phyloP scores from a whole-genome alignment of 2,888 invertebrate species.

The Frankliniella intonsa region DNA sequence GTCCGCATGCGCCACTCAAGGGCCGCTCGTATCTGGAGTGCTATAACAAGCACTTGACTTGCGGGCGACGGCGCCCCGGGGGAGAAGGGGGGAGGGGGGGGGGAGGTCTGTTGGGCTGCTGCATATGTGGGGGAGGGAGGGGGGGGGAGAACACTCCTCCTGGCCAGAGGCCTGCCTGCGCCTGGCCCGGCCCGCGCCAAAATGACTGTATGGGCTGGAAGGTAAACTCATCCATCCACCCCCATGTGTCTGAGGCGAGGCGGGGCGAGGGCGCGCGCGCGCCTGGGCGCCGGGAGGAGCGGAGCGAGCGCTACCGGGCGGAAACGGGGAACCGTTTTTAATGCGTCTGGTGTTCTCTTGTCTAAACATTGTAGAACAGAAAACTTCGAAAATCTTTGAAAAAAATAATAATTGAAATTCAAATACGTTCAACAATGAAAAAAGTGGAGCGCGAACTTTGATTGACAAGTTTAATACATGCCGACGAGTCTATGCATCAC shows the following conservation, averaged over 20 bases:
- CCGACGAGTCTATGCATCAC: no score
- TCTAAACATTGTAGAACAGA: no score
- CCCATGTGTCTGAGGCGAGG: background rate
- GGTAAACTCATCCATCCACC: background rate
- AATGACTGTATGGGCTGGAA: background rate
- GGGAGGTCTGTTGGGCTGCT: background rate
- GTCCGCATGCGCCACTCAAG: background rate
- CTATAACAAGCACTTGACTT: constrained; percentile 12
- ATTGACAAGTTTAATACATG: no score
- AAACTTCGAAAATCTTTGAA: no score
- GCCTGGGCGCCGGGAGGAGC: background rate
- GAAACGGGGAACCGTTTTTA: background rate
- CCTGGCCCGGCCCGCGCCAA: no score
- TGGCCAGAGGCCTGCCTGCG: no score
- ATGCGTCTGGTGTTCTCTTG: background rate
- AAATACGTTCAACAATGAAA: no score
- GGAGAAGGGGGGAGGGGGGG: background rate
- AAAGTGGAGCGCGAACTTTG: no score
- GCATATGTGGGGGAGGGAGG: background rate
- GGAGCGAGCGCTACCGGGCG: background rate
- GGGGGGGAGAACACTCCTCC: background rate
- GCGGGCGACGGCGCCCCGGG: background rate
- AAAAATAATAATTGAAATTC: no score
- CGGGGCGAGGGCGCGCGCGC: background rate
- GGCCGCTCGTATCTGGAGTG: constrained; percentile 13